phyloP scores from a whole-genome alignment of 2,113 vertebrate species.

The Entelurus aequoreus region DNA sequence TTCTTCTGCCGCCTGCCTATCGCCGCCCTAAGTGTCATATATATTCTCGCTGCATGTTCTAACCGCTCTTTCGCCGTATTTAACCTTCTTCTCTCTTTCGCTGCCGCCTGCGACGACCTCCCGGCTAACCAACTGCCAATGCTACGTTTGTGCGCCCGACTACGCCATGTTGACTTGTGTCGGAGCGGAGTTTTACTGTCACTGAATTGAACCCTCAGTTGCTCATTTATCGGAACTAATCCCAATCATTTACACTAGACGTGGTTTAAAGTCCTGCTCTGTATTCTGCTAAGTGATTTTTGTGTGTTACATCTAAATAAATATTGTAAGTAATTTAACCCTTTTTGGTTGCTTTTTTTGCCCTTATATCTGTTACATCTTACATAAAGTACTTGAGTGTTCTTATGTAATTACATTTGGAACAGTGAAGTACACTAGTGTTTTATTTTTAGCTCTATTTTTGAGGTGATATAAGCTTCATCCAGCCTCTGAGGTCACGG shows the following conservation, averaged over 20 bases:
- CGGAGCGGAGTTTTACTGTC: not conserved
- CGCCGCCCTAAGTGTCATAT: not conserved
- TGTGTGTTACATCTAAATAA: conserved; percentile 5
- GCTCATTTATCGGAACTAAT: not conserved
- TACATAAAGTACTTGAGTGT: too few species aligned
- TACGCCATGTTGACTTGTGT: not conserved
- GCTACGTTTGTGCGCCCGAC: not conserved
- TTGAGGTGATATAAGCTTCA: too few species aligned
- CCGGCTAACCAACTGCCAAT: not conserved
- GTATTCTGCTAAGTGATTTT: conserved; percentile 1
- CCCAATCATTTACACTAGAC: not conserved
- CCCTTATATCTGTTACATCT: too few species aligned
- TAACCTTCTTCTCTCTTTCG: conserved; percentile 5
- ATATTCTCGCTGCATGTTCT: conserved; percentile 3
- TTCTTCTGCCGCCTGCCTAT: not conserved
- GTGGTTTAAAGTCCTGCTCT: not conserved
- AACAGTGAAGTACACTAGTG: too few species aligned
- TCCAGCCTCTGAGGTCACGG: too few species aligned
- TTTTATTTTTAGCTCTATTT: too few species aligned
- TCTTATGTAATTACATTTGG: too few species aligned
- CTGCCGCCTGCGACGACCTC: not conserved
- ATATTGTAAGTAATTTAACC: conserved; percentile 3
- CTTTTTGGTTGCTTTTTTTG: too few species aligned
- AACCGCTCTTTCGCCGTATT: not conserved
- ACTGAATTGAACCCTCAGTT: not conserved